These are phyloP conservation scores for Scleropages formosus DNA, from an alignment of 2,797 vertebrate species.

Conservation along the genomic window DNA sequence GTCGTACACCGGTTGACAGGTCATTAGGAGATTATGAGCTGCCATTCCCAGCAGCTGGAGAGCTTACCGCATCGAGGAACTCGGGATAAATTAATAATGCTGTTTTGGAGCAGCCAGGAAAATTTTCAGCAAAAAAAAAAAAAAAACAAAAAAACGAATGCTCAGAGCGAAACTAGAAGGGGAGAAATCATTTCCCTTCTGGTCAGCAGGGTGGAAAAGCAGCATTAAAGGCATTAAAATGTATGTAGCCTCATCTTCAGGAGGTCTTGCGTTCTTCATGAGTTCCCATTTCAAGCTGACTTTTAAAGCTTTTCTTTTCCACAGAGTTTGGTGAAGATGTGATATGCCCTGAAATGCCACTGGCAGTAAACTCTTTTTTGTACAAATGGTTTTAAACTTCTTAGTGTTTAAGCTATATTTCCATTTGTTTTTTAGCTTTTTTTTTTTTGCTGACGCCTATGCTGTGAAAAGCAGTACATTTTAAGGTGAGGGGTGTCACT, in stretches of 20 bases:
- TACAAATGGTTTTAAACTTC: neutral
- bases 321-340: neutral
- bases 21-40: neutral
- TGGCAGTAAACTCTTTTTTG: neutral
- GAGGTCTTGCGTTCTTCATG: neutral
- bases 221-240: constrained; percentile 32
- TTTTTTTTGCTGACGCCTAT: no score
- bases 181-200: constrained; percentile 10
- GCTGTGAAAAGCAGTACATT: no score
- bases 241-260: constrained; percentile 13
- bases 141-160: neutral
- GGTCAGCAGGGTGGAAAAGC: neutral
- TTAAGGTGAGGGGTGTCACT: no score
- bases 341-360: neutral
- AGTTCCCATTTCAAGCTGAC: neutral
- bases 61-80: neutral
- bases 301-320: neutral
- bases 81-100: constrained; percentile 20
- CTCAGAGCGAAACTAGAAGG: neutral
- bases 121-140: constrained; percentile 7
- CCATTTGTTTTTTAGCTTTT: no score
- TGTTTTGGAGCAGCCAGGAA: neutral
- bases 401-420: no score
- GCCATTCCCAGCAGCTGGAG: neutral
- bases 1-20: neutral